Conservation (phyloP, 2,888 invertebrate genomes). For the Nemapogon koenigi region DNA sequence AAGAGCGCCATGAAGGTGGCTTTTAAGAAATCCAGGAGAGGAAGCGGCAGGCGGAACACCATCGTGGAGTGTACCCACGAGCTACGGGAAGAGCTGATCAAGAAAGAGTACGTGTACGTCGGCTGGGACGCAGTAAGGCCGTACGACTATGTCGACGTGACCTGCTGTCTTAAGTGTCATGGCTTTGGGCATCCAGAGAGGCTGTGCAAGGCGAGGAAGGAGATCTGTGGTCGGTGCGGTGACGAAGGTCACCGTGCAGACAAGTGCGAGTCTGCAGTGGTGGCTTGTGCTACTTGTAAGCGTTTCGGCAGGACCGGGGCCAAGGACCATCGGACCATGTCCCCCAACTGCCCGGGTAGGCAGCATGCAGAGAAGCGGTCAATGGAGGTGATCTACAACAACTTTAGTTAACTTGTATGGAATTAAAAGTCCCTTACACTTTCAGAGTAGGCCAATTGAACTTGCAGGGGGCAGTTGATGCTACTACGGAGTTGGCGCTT, state of each 20-base stretch:
- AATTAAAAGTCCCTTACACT: no score
- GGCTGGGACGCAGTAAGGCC: conserved; percentile 16
- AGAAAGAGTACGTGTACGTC: conserved; percentile 4
- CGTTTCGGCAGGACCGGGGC: conserved; percentile 14
- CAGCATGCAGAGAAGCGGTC: conserved; percentile 14
- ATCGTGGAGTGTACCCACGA: conserved; percentile 14
- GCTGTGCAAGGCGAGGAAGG: conserved; percentile 14
- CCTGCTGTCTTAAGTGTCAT: conserved; percentile 23
- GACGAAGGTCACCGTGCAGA: conserved; percentile 14
- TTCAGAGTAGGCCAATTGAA: conserved; percentile 21
- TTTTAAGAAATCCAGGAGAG: background rate
- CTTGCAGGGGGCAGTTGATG: conserved; percentile 14
- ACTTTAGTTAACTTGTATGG: background rate
- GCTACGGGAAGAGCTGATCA: conserved; percentile 6
- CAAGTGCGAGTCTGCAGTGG: conserved; percentile 8
- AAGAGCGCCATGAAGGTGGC: background rate
- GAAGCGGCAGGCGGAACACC: background rate
- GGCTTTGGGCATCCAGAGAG: conserved; percentile 24
- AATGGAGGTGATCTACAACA: conserved; percentile 10
- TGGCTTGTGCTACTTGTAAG: conserved; percentile 20
- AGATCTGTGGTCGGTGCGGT: conserved; percentile 19
- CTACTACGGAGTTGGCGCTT: conserved; percentile 17
- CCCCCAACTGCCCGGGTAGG: conserved; percentile 16
- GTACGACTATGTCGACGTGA: conserved; percentile 12
- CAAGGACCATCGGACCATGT: conserved; percentile 12